Base-by-base conservation (phyloP, 2,888 invertebrate species). In the Pasiphila rectangulata region DNA sequence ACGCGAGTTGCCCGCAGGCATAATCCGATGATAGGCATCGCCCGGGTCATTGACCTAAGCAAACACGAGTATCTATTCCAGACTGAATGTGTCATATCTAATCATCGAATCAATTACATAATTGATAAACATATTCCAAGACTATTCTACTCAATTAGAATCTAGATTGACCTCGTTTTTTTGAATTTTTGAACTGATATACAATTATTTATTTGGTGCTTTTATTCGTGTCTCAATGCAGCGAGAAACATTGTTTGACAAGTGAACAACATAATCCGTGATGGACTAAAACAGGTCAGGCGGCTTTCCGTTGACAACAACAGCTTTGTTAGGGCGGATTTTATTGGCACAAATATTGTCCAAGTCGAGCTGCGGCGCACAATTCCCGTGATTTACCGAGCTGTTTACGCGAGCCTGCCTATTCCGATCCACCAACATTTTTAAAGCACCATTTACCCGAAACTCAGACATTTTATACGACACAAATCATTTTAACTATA, bases 331-430 rank as follows among this genome's bases (percentile, higher is more conserved):
- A 79, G 77, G 73, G 78, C 77, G 70, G 73, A 81, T 85, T 85
- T 83, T 86, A 86, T 86, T 86, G 84, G 80, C 83, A 83, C 82
- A 86, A 85, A 86, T 84, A 85, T 83, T 83, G 83, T 80, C 78
- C 77, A 81, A 82, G 80, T 79, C 74, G 78, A 78, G 78, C 74
- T 75, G 78, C 67, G 78, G 76, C 75, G 75, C 74, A 70, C 75
- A 76, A 75, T 81, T 72, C 69, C 74, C 67, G 76, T 85, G 85
- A 87, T 86, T 86, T 87, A 86, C 82, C 68, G 84, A 75, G 73
- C 78, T 85, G 85, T 87, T 85, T 87, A 86, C 85, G 75, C 72
- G 76, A 74, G 70, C 69, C 75, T 74, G 75, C 75, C 79, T 72
- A 78, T 67, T 68, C 71, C 72, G 64, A 72, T 75, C 71, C 69